Evolutionary conservation across 92 coral and sea anemone species (phyloP).

Genomic region (Zoanthus solanderi): DNA sequence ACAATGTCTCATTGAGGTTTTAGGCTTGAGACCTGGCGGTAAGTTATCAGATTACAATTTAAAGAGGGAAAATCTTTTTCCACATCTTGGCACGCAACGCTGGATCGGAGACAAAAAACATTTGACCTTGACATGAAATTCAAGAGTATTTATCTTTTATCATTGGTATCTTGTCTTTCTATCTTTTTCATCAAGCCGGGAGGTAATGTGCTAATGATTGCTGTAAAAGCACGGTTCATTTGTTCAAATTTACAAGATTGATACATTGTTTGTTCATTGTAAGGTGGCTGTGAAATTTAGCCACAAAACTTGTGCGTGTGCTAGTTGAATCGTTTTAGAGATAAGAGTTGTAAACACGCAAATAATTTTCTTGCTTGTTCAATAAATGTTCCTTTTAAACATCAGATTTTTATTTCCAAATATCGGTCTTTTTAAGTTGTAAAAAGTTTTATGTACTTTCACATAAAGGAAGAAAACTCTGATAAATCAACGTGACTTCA

Average conservation of each 20-base stretch:
- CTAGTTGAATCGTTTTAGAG: background rate
- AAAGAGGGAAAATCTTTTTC: slow-evolving; percentile 40
- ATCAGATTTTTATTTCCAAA: background rate
- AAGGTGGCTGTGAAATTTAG: background rate
- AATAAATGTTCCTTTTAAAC: background rate
- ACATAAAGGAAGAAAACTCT: background rate
- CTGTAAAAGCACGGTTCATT: slow-evolving; percentile 25
- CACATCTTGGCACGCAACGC: slow-evolving; percentile 38
- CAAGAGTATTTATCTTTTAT: slow-evolving; percentile 17
- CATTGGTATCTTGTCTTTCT: slow-evolving; percentile 14
- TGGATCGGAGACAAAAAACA: slow-evolving; percentile 14
- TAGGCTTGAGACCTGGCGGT: slow-evolving; percentile 11
- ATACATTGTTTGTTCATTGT: background rate
- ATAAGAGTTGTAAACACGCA: slow-evolving; percentile 34
- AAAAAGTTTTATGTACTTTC: background rate
- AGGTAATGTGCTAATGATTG: slow-evolving; percentile 38
- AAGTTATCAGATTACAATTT: slow-evolving; percentile 45
- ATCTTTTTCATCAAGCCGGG: slow-evolving; percentile 48
- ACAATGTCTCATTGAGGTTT: slow-evolving; percentile 38
- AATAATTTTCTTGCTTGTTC: background rate
- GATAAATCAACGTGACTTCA: background rate
- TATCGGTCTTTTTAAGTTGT: background rate
- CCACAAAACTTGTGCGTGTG: slow-evolving; percentile 22
- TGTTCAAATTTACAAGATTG: background rate
- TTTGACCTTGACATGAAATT: slow-evolving; percentile 36